These are phyloP conservation scores for Emesis furor DNA, from an alignment of 2,888 invertebrate genomes.

Conservation along the genomic window DNA sequence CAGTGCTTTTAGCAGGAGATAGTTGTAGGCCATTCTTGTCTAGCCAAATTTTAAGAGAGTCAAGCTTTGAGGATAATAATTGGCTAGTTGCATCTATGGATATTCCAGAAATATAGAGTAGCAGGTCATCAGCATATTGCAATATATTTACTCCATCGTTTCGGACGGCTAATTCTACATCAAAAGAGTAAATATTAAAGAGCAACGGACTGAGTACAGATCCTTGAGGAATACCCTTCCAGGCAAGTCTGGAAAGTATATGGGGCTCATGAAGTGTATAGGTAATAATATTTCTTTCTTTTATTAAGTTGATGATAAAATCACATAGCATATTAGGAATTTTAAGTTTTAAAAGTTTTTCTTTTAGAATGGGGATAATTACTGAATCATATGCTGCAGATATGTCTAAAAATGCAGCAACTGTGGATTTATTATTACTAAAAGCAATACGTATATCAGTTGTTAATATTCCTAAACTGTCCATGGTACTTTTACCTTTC, in stretches of 20 bases:
- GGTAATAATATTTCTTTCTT: conserved; percentile 1
- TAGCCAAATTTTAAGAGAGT: background rate
- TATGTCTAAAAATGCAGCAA: too few relatives aligned
- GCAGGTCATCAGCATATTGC: background rate
- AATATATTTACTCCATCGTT: background rate
- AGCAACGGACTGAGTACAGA: conserved; percentile 5
- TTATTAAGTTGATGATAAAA: background rate
- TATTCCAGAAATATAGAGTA: background rate
- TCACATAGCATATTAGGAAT: background rate
- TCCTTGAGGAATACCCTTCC: conserved; percentile 1
- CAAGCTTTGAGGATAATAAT: background rate
- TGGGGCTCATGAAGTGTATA: background rate
- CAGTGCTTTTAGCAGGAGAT: background rate
- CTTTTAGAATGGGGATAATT: background rate
- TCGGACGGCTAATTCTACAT: background rate
- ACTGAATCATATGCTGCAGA: background rate
- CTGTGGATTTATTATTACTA: background rate
- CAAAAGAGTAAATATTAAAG: background rate
- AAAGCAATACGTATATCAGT: too few relatives aligned
- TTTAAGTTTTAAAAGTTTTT: conserved; percentile 2
- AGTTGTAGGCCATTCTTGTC: background rate
- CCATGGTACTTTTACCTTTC: conserved; percentile 4
- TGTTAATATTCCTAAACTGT: too few relatives aligned
- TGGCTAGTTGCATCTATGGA: background rate
- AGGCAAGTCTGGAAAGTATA: background rate